These are phyloP conservation scores for Molothrus aeneus DNA, from an alignment of 2,797 vertebrate species.

Conservation along the genomic window DNA sequence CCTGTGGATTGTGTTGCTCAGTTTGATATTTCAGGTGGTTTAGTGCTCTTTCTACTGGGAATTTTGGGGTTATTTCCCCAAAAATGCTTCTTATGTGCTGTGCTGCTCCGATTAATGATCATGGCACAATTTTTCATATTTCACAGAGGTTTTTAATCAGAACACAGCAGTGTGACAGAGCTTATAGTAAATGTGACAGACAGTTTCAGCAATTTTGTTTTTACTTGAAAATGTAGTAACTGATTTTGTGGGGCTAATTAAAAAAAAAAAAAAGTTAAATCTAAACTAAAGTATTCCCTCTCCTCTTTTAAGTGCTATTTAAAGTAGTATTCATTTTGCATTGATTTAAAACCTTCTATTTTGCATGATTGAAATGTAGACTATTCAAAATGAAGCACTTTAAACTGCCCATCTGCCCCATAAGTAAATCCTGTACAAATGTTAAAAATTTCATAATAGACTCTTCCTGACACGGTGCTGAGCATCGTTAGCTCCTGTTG, in stretches of 20 bases:
- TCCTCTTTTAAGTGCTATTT: neutral
- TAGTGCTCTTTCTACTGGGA: neutral
- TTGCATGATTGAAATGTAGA: neutral
- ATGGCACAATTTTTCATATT: neutral
- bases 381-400: neutral
- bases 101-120: neutral
- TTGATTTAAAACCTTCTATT: neutral
- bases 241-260: neutral
- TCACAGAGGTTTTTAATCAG: constrained; percentile 63
- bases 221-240: neutral
- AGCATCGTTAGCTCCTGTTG: neutral
- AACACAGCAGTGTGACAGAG: constrained; percentile 40
- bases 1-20: neutral
- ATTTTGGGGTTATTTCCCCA: neutral
- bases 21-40: neutral
- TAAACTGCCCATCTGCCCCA: neutral
- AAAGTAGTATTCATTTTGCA: neutral
- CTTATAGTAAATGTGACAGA: neutral
- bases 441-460: neutral
- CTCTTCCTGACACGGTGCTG: neutral
- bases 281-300: neutral
- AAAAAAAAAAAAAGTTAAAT: neutral
- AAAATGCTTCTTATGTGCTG: accelerated
- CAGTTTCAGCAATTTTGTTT: neutral
- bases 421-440: neutral